These are phyloP conservation scores for Sebastes steindachneri DNA, from an alignment of 2,797 vertebrate genomes.

Conservation along the genomic window DNA sequence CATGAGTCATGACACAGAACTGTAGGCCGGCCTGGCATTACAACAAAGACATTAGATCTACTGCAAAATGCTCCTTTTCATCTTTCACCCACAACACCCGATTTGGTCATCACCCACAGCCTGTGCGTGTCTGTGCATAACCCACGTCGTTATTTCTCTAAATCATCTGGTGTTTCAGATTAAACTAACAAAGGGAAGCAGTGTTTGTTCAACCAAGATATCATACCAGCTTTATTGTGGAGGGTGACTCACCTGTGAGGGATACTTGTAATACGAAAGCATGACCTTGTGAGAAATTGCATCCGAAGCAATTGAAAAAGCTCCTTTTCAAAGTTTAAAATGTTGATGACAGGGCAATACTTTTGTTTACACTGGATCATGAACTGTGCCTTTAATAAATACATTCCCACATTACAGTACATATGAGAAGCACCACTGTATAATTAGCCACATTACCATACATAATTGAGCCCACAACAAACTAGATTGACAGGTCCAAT, in stretches of 20 bases:
- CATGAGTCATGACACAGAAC: conserved; percentile 73
- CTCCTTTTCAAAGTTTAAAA: neutral
- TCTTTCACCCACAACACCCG: conserved; percentile 57
- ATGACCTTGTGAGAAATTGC: neutral
- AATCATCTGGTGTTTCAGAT: conserved; percentile 43
- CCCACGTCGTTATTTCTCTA: neutral
- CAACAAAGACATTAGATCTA: conserved; percentile 56
- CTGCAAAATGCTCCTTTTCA: conserved; percentile 60
- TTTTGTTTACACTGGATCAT: neutral
- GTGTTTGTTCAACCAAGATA: conserved; percentile 44
- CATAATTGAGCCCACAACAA: neutral
- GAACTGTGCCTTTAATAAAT: neutral
- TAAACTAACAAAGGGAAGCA: conserved; percentile 29
- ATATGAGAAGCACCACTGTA: no score
- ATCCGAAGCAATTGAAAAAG: neutral
- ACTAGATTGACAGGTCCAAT: neutral
- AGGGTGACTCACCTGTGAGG: conserved; percentile 30
- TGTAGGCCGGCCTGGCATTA: conserved; percentile 66
- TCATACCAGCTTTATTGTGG: conserved; percentile 9
- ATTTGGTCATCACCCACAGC: conserved; percentile 54
- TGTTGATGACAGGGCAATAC: neutral
- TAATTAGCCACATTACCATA: no score
- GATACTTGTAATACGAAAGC: conserved; percentile 7
- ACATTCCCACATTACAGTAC: no score
- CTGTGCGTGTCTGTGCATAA: neutral